Evolutionary conservation across 2,797 vertebrate species (phyloP).

Genomic region (Telmatherina bonti): DNA sequence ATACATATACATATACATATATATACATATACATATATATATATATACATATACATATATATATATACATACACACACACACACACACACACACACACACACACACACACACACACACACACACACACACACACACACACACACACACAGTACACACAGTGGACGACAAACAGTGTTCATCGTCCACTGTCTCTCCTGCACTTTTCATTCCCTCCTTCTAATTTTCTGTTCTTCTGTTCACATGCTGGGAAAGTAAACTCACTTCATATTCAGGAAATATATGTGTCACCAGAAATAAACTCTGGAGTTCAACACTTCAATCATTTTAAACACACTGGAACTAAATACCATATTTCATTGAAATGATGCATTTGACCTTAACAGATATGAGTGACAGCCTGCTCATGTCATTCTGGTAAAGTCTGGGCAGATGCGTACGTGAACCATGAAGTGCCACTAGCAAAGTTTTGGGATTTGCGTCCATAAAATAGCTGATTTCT

Average conservation of each 20-base stretch:
- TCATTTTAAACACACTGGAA: conserved; percentile 2
- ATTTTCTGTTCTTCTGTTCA: conserved; percentile 24
- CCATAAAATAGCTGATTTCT: conserved; percentile 43
- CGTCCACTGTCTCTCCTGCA: conserved; percentile 26
- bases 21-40: too few species aligned
- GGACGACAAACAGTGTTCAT: conserved; percentile 16
- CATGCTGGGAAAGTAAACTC: conserved; percentile 23
- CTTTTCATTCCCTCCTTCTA: conserved; percentile 63
- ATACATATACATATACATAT: too few species aligned
- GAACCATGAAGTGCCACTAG: conserved; percentile 22
- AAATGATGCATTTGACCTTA: conserved; percentile 14
- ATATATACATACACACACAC: too few species aligned
- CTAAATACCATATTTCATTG: conserved; percentile 17
- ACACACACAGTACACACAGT: too few species aligned
- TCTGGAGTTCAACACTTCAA: neutral
- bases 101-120: too few species aligned
- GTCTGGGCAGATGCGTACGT: conserved; percentile 24
- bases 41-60: too few species aligned
- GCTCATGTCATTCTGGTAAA: conserved; percentile 13
- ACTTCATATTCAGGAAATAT: conserved; percentile 28
- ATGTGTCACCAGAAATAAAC: conserved; percentile 19
- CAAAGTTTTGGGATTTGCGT: conserved; percentile 44
- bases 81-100: too few species aligned
- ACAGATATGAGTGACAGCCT: conserved; percentile 1
- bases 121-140: too few species aligned